phyloP scores from a whole-genome alignment of 2,797 vertebrate genomes.

The Chelon labrosus region DNA sequence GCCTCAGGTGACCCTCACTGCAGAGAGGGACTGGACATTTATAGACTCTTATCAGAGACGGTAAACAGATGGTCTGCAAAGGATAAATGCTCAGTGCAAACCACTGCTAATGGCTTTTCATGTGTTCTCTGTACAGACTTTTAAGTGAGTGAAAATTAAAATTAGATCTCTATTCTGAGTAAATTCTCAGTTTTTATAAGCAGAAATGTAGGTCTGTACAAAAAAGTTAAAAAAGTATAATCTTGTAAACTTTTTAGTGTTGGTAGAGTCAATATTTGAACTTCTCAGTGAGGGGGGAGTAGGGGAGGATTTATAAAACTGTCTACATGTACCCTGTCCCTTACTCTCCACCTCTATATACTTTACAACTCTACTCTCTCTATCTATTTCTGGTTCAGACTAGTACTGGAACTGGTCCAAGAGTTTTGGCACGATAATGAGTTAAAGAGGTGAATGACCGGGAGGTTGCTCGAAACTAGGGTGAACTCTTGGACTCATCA shows the following conservation, averaged over 20 bases:
- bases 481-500: slow-evolving; percentile 38
- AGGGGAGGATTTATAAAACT: background rate
- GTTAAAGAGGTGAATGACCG: slow-evolving; percentile 22
- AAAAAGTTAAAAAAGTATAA: background rate
- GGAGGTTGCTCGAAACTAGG: background rate
- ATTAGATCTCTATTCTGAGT: background rate
- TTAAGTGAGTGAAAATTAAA: background rate
- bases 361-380: background rate
- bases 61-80: background rate
- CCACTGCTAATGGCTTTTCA: background rate
- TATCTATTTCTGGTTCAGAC: background rate
- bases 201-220: background rate
- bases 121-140: background rate
- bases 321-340: too few species aligned
- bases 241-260: background rate
- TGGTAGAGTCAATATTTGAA: slow-evolving; percentile 33
- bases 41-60: background rate
- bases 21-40: background rate
- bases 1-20: background rate
- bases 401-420: slow-evolving; percentile 20
- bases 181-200: background rate
- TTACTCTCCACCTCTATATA: too few species aligned
- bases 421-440: background rate
- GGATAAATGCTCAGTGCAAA: background rate
- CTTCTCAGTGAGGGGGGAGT: background rate